Conservation (phyloP, 92 coral and sea anemone genomes). For the Palythoa grandiflora region DNA sequence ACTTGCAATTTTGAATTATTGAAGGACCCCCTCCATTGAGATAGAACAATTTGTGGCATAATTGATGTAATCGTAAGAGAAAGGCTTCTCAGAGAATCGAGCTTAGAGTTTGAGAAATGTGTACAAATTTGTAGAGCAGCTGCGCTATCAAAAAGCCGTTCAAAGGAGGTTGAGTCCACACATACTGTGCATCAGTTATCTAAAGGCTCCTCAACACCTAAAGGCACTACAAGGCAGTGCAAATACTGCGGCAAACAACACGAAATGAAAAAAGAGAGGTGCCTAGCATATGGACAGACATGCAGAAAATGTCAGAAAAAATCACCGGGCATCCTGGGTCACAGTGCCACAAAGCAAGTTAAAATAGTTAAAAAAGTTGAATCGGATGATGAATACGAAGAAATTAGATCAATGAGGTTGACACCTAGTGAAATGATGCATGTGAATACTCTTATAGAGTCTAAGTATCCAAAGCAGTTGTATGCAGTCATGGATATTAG, state of each 20-base stretch:
- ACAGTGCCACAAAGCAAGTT: too few relatives aligned
- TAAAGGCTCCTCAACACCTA: neutral
- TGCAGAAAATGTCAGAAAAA: too few relatives aligned
- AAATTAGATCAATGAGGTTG: too few relatives aligned
- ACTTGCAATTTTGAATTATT: slow-evolving; percentile 57
- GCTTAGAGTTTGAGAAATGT: slow-evolving; percentile 1
- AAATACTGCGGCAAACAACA: slow-evolving; percentile 7
- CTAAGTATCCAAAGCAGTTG: too few relatives aligned
- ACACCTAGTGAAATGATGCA: too few relatives aligned
- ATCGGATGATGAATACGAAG: slow-evolving; percentile 35
- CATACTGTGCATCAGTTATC: neutral
- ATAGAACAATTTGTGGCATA: neutral
- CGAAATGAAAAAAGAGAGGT: neutral
- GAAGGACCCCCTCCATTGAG: neutral
- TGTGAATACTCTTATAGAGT: too few relatives aligned
- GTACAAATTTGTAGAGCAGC: neutral
- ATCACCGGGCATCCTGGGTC: too few relatives aligned
- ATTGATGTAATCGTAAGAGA: too few relatives aligned
- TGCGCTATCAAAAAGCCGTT: neutral
- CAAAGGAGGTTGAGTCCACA: neutral
- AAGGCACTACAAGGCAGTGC: neutral
- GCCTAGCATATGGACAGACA: too few relatives aligned
- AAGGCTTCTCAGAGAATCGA: neutral
- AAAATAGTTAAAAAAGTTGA: too few relatives aligned
- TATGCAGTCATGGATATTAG: too few relatives aligned